A percentile compares a stretch with the other conserved stretches of the same genome.
phyloP scores from a whole-genome alignment of 2,888 invertebrate species.

The Mimumesa dahlbomi region DNA sequence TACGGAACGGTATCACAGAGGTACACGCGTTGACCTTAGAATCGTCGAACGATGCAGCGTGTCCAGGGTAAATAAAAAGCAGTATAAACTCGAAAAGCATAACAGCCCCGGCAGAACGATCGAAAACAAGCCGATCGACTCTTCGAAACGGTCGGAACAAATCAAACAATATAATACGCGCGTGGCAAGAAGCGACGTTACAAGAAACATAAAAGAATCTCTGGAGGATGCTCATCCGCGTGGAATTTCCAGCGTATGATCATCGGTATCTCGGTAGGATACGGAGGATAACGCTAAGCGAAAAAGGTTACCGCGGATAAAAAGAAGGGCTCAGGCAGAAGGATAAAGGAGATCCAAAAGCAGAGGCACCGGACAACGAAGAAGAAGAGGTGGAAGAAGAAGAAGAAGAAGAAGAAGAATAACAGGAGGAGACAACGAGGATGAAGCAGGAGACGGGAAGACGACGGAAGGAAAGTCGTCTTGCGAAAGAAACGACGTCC shows the following conservation, averaged over 20 bases:
- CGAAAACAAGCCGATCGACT: conserved; percentile 35
- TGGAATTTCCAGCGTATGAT: conserved; percentile 55
- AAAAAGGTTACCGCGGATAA: conserved; percentile 55
- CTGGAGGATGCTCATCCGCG: conserved; percentile 41
- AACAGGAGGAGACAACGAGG: conserved; percentile 26
- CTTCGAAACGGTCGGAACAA: conserved; percentile 47
- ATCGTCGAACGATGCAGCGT: neutral
- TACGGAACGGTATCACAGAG: too few species aligned
- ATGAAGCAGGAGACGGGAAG: conserved; percentile 26
- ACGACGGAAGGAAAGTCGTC: too few species aligned
- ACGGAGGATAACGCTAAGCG: conserved; percentile 31
- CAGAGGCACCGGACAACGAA: conserved; percentile 42
- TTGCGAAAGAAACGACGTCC: too few species aligned
- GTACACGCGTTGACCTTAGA: too few species aligned
- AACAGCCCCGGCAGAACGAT: conserved; percentile 20
- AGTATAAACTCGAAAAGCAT: neutral
- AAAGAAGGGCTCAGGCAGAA: conserved; percentile 23
- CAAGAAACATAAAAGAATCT: conserved; percentile 45
- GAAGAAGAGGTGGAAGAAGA: conserved; percentile 13
- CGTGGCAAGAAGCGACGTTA: conserved; percentile 52
- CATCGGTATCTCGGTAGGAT: conserved; percentile 50
- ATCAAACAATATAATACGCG: conserved; percentile 56
- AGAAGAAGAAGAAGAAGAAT: conserved; percentile 8
- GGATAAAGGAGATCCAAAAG: conserved; percentile 32
- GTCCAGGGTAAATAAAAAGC: neutral